These are phyloP conservation scores for Lasioglossum leucozonium DNA, from an alignment of 2,888 invertebrate species.

Conservation along the genomic window DNA sequence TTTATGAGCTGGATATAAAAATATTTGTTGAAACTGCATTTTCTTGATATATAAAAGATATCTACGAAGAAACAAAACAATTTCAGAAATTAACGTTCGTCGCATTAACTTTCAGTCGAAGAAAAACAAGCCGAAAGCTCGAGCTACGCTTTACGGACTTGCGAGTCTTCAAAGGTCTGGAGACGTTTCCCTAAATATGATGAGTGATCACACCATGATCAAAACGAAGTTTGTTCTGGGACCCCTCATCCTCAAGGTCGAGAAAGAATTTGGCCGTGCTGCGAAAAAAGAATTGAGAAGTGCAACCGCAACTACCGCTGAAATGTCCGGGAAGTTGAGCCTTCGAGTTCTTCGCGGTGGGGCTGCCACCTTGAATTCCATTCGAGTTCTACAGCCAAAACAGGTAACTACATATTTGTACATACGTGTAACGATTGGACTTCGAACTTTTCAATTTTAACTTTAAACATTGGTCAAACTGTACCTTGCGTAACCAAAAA, in stretches of 20 bases:
- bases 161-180: constrained; percentile 92
- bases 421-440: not conserved
- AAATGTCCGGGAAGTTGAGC: constrained; percentile 93
- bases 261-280: constrained; percentile 92
- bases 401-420: constrained; percentile 88
- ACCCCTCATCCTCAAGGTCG: constrained; percentile 91
- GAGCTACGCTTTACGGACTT: constrained; percentile 92
- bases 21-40: not conserved
- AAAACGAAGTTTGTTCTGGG: constrained; percentile 93
- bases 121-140: constrained; percentile 88
- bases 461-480: too few species aligned
- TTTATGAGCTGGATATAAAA: not conserved
- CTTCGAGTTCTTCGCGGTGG: constrained; percentile 92
- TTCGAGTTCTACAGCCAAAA: constrained; percentile 94
- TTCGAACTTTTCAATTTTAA: not conserved
- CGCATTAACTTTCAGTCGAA: constrained; percentile 63
- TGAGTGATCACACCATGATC: constrained; percentile 92
- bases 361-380: constrained; percentile 93
- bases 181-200: constrained; percentile 92
- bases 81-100: not conserved
- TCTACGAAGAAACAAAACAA: not conserved
- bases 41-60: not conserved
- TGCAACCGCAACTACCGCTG: constrained; percentile 94
- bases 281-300: constrained; percentile 93
- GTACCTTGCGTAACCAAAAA: too few species aligned